Conservation (phyloP, 2,113 vertebrate genomes). For the Plecturocebus donacophilus region DNA sequence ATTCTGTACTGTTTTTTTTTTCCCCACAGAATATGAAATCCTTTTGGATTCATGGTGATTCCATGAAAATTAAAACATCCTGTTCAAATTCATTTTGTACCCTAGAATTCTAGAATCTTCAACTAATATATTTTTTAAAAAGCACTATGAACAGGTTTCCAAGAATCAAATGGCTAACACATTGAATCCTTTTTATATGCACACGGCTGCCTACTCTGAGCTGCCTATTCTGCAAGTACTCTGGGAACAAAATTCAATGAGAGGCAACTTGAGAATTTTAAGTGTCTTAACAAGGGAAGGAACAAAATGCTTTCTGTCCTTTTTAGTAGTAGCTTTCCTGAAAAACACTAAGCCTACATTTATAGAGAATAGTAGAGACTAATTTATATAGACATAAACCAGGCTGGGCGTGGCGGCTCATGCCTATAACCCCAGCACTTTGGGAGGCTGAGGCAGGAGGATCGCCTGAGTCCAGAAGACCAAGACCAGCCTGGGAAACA, state of each 20-base stretch:
- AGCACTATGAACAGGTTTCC: background rate
- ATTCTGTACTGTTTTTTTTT: background rate
- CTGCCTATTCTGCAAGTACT: background rate
- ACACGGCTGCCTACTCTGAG: background rate
- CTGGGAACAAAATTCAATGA: background rate
- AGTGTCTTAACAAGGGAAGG: background rate
- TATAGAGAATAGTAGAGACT: background rate
- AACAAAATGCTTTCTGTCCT: background rate
- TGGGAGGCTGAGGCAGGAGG: no score
- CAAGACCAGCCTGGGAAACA: no score
- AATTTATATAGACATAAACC: background rate
- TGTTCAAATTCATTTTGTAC: background rate
- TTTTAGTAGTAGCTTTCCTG: background rate
- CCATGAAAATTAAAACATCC: background rate
- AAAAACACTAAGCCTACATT: background rate
- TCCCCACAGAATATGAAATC: background rate
- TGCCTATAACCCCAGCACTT: no score
- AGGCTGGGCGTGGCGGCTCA: background rate
- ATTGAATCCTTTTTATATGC: background rate
- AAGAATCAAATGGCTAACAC: background rate
- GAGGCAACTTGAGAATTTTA: background rate
- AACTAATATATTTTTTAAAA: background rate
- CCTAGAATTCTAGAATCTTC: background rate
- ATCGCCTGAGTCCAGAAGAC: no score
- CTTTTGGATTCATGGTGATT: background rate